Conservation (phyloP, 2,797 vertebrate species). For the Rhincodon typus region DNA sequence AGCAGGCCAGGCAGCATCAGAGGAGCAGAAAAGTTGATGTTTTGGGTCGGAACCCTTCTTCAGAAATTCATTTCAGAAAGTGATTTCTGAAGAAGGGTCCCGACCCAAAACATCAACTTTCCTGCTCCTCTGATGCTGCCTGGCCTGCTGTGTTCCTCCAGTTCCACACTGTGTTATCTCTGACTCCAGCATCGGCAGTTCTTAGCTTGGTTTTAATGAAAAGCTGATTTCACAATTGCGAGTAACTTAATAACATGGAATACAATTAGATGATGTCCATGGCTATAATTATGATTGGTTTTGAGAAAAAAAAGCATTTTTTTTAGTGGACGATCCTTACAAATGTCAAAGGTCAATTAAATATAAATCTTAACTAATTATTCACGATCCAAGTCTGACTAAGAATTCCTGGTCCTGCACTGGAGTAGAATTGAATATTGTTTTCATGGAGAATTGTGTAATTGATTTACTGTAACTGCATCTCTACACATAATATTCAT, state of each 20-base stretch:
- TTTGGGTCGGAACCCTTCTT: too few species aligned
- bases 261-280: background rate
- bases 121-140: too few species aligned
- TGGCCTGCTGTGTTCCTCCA: background rate
- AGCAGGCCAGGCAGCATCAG: too few species aligned
- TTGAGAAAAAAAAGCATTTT: background rate
- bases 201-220: slow-evolving; percentile 17
- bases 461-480: slow-evolving; percentile 33
- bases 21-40: too few species aligned
- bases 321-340: background rate
- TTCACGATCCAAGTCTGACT: background rate
- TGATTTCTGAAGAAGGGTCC: too few species aligned
- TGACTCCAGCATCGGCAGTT: too few species aligned
- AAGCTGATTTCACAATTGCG: background rate
- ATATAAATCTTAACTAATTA: background rate
- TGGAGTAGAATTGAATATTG: slow-evolving; percentile 28
- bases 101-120: too few species aligned
- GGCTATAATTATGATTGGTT: background rate
- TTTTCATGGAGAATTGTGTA: background rate
- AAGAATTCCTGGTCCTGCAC: background rate
- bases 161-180: too few species aligned
- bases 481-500: background rate
- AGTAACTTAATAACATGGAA: background rate
- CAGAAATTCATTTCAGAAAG: too few species aligned
- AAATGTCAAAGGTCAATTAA: background rate